phyloP scores from a whole-genome alignment of 2,797 vertebrate species.

The Anabas testudineus region DNA sequence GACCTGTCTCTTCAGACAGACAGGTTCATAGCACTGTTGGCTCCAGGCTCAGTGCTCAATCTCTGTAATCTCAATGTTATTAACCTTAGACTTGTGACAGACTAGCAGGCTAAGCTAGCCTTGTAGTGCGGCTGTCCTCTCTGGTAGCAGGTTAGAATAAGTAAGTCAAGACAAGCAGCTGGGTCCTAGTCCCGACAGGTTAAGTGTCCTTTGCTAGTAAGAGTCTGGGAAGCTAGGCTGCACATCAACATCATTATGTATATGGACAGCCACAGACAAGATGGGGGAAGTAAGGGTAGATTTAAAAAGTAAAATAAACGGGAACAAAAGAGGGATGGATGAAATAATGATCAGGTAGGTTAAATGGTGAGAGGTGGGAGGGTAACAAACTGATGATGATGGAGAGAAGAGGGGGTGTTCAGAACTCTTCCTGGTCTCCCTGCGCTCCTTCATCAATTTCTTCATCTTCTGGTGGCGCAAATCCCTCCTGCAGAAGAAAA shows the following conservation, averaged over 20 bases:
- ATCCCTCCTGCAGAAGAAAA: conserved; percentile 88
- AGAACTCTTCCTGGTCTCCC: conserved; percentile 93
- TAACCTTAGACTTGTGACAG: conserved; percentile 41
- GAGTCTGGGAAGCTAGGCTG: conserved; percentile 49
- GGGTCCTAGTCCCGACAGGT: conserved; percentile 50
- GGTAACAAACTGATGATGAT: conserved; percentile 20
- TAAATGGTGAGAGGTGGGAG: conserved; percentile 37
- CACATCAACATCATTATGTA: conserved; percentile 46
- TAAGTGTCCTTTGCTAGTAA: conserved; percentile 51
- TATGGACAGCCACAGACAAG: conserved; percentile 43
- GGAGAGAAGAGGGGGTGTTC: conserved; percentile 57
- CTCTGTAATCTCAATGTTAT: conserved; percentile 59
- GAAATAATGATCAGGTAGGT: conserved; percentile 42
- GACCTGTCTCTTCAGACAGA: conserved; percentile 43
- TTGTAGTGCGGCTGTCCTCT: conserved; percentile 32
- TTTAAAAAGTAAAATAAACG: conserved; percentile 37
- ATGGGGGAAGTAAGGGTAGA: conserved; percentile 24
- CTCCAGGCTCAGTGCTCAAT: conserved; percentile 50
- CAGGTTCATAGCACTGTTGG: conserved; percentile 45
- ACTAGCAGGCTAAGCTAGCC: conserved; percentile 34
- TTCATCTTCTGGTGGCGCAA: conserved; percentile 93
- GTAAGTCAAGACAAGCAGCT: conserved; percentile 44
- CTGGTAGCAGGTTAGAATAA: conserved; percentile 52
- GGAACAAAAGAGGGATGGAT: conserved; percentile 16
- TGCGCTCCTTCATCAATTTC: conserved; percentile 88